Base-by-base conservation (phyloP, 2,888 invertebrate species). In the Euzophera pinguis region DNA sequence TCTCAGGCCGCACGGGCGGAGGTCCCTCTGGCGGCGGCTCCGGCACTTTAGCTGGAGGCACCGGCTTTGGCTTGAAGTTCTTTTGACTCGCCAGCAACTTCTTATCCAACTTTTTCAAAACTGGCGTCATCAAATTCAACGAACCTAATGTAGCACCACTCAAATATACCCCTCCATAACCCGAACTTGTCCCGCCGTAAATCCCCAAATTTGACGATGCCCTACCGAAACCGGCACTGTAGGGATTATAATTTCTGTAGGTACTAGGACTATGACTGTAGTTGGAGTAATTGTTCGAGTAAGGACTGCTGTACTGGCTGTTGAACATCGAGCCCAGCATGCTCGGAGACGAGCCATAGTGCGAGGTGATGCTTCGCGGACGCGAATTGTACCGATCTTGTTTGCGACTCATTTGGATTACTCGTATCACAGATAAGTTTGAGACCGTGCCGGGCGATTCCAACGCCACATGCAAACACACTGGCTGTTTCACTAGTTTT, bases 81-180 rank as follows among this genome's bases (percentile, higher is more conserved):
- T 85, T 90, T 75, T 90, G 84, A 63, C 90, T 90, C 17, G 89
- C 89, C 62, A 89, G 68, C 58, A 90, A 69, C 58, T 77, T 84
- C 65, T 89, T 90, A 66, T 89, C 89, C 63, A 90, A 81, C 64
- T 90, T 89, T 75, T 89, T 89, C 55, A 89, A 74, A 69, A 87
- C 91, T 38, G 92, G 91, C 29, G 91, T 88, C 73, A 92, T 87
- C 50, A 92, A 83, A 78, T 92, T 93, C 39, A 92, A 82, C 2
- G 93, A 92, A 16, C 91, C 88, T 51, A 93, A 78, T 3, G 92
- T 77, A 27, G 90, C 90, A 35, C 92, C 90, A 53, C 94, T 93
- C 59, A 94, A 82, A 53, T 93, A 93, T 22, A 94, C 84, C 47
- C 93, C 93, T 8, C 94, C 94, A 67, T 94, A 94, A 5, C 94